These are phyloP conservation scores for Ploceus nigricollis DNA, from an alignment of 2,113 vertebrate species.

Conservation along the genomic window DNA sequence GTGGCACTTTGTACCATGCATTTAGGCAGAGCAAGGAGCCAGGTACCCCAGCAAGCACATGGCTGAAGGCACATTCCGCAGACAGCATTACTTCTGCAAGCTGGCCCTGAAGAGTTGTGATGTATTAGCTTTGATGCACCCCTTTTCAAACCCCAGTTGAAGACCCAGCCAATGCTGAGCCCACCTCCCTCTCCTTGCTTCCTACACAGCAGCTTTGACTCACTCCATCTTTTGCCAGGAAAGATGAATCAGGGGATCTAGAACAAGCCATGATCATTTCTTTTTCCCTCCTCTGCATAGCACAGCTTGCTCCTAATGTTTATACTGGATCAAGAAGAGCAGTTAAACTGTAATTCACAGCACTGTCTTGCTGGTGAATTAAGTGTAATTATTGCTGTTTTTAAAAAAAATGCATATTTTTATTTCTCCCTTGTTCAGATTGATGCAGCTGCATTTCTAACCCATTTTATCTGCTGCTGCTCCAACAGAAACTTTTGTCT, in stretches of 20 bases:
- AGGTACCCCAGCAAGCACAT: background rate
- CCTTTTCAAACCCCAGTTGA: background rate
- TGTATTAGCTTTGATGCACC: background rate
- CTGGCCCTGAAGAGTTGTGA: fast-evolving
- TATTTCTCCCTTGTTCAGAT: background rate
- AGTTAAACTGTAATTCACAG: slow-evolving; percentile 26
- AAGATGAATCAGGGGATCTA: slow-evolving; percentile 15
- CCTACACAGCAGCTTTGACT: slow-evolving; percentile 15
- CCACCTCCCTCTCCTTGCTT: background rate
- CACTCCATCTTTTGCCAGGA: background rate
- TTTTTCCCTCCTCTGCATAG: background rate
- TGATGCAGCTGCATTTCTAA: slow-evolving; percentile 35
- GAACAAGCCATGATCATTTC: background rate
- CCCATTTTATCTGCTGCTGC: background rate
- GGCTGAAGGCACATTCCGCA: background rate
- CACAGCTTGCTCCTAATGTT: slow-evolving; percentile 26
- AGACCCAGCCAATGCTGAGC: background rate
- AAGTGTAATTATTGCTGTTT: slow-evolving; percentile 31
- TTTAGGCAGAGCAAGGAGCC: background rate
- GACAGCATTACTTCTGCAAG: background rate
- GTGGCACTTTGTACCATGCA: background rate
- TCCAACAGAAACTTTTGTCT: slow-evolving; percentile 53
- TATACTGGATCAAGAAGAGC: slow-evolving; percentile 33
- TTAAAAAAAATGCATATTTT: background rate
- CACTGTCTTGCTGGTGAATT: background rate